A percentile compares a stretch with the other conserved stretches of the same genome.
These are phyloP conservation scores for Microdon myrmicae DNA, from an alignment of 2,888 invertebrate species.

Conservation along the genomic window DNA sequence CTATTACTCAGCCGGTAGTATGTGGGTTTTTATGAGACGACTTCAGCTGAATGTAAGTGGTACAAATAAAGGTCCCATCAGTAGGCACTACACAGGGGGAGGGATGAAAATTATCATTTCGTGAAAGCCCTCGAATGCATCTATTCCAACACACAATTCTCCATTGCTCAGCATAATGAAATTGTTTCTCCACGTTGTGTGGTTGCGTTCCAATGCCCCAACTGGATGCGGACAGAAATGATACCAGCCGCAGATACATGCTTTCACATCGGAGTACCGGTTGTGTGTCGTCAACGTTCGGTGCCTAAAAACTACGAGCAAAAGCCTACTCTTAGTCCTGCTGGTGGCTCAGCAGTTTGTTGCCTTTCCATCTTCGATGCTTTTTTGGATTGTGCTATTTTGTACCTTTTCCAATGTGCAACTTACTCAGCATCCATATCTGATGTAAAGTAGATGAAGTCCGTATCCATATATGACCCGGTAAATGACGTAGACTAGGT, in stretches of 20 bases:
- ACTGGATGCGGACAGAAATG: not conserved
- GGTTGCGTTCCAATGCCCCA: not conserved
- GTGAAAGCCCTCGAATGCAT: slow-evolving; percentile 1
- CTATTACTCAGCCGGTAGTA: not conserved
- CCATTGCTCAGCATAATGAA: slow-evolving; percentile 9
- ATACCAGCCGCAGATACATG: slow-evolving; percentile 13
- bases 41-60: too few relatives aligned
- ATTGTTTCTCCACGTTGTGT: slow-evolving; percentile 5
- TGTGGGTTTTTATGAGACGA: not conserved
- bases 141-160: slow-evolving; percentile 1
- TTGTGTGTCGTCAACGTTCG: too few relatives aligned
- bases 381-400: slow-evolving; percentile 21
- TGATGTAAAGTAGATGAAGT: slow-evolving; percentile 22
- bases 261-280: too few relatives aligned
- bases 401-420: not conserved
- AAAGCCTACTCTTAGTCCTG: too few relatives aligned
- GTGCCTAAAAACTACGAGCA: too few relatives aligned
- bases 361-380: slow-evolving; percentile 1
- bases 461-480: slow-evolving; percentile 34
- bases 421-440: too few relatives aligned
- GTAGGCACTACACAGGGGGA: too few relatives aligned
- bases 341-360: slow-evolving; percentile 24
- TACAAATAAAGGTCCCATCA: slow-evolving; percentile 10
- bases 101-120: slow-evolving; percentile 23
- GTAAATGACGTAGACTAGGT: slow-evolving; percentile 4